Evolutionary conservation across 2,113 vertebrate genomes (phyloP).

Genomic region (Poicephalus meyeri): DNA sequence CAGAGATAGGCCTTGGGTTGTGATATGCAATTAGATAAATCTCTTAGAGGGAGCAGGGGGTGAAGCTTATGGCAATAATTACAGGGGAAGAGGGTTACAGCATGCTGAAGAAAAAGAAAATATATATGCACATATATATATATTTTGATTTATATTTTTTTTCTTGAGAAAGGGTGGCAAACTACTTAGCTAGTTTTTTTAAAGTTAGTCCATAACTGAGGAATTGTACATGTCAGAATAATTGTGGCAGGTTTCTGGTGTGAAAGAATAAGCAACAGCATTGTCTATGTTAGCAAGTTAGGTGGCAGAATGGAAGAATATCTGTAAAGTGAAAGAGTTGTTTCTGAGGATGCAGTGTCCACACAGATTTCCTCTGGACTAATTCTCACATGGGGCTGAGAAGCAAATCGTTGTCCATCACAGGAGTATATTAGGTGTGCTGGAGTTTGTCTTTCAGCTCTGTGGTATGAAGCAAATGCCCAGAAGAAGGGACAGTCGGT

Average conservation of each 20-base stretch:
- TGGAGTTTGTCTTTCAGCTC: not conserved
- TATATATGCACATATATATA: not conserved
- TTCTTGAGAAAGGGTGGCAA: not conserved
- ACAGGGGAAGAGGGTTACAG: not conserved
- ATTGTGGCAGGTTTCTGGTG: not conserved
- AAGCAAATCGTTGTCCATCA: rapidly evolving
- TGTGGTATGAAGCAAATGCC: not conserved
- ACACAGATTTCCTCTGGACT: not conserved
- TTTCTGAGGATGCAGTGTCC: not conserved
- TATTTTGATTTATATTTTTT: not conserved
- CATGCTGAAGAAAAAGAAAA: not conserved
- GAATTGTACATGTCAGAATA: not conserved
- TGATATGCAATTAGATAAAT: not conserved
- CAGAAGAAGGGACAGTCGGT: not conserved
- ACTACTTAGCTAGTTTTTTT: not conserved
- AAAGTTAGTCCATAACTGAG: not conserved
- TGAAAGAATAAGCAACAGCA: not conserved
- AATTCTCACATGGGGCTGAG: not conserved
- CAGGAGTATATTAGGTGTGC: not conserved
- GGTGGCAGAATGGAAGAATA: not conserved
- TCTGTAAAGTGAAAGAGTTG: not conserved
- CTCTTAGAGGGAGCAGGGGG: rapidly evolving
- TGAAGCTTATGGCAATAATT: not conserved
- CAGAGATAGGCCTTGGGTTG: not conserved
- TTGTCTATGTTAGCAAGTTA: not conserved